phyloP scores from a whole-genome alignment of 2,113 vertebrate genomes.

The Ictalurus punctatus region DNA sequence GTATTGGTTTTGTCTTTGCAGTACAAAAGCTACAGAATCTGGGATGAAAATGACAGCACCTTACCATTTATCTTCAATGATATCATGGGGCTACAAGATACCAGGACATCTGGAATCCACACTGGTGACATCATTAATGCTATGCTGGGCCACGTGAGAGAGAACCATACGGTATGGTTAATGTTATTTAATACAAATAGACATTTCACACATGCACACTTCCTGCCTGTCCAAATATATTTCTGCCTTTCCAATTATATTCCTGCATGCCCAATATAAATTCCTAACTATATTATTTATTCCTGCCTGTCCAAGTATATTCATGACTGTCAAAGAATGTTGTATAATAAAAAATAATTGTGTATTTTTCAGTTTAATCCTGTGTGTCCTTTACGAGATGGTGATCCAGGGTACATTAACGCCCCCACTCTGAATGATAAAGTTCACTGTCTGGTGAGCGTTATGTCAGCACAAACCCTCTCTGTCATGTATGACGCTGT shows the following conservation, averaged over 20 bases:
- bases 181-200: no score
- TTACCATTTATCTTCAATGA: conserved; percentile 30
- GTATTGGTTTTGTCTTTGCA: neutral
- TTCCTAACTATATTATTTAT: no score
- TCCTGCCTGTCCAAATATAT: no score
- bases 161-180: conserved; percentile 6
- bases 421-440: conserved; percentile 2
- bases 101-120: neutral
- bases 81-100: conserved; percentile 22
- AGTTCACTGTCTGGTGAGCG: conserved; percentile 39
- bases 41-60: neutral
- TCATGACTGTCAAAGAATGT: neutral
- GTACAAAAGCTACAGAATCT: conserved; percentile 29
- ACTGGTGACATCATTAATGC: conserved; percentile 12
- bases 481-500: neutral
- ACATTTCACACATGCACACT: no score
- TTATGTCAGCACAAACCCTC: conserved; percentile 2
- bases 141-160: conserved; percentile 25
- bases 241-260: no score
- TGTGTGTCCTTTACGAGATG: neutral
- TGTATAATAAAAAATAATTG: no score
- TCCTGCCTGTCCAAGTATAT: neutral
- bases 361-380: conserved; percentile 6
- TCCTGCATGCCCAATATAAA: no score
- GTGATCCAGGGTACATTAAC: neutral